Conservation (phyloP, 2,113 vertebrate species). For the Triplophysa tibetana region DNA sequence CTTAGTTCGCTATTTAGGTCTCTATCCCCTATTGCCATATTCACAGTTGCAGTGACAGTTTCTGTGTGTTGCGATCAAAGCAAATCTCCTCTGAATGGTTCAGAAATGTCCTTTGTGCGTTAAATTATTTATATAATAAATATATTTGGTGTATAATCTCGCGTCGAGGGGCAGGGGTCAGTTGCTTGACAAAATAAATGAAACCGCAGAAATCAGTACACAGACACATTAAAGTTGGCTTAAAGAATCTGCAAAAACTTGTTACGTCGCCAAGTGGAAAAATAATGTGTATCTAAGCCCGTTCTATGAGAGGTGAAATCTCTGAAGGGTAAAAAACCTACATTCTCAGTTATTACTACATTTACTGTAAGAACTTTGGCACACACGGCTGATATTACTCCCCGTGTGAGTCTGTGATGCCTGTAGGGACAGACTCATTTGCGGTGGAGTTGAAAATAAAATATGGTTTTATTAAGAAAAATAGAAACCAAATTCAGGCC, state of each 20-base stretch:
- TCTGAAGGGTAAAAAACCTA: slow-evolving; percentile 46
- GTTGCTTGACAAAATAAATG: slow-evolving; percentile 33
- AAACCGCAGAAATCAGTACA: slow-evolving; percentile 32
- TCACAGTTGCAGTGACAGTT: too few species aligned
- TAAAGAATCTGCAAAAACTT: slow-evolving; percentile 28
- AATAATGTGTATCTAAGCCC: slow-evolving; percentile 44
- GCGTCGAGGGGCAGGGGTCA: background rate
- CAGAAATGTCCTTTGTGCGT: too few species aligned
- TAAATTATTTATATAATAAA: background rate
- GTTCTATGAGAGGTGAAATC: slow-evolving; percentile 53
- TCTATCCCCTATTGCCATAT: too few species aligned
- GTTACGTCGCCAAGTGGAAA: slow-evolving; percentile 19
- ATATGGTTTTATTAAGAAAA: slow-evolving; percentile 31
- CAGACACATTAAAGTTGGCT: slow-evolving; percentile 40
- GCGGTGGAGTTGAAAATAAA: slow-evolving; percentile 42
- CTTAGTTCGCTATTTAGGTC: too few species aligned
- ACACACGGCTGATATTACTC: slow-evolving; percentile 48
- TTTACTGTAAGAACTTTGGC: slow-evolving; percentile 47
- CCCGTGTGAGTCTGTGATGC: slow-evolving; percentile 36
- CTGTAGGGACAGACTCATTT: slow-evolving; percentile 45
- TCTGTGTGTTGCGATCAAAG: too few species aligned
- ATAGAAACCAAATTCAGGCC: slow-evolving; percentile 3
- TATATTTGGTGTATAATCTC: background rate
- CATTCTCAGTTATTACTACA: slow-evolving; percentile 48
- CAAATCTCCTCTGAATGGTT: too few species aligned